phyloP scores from a whole-genome alignment of 2,113 vertebrate species.

The Tragulus kanchil region DNA sequence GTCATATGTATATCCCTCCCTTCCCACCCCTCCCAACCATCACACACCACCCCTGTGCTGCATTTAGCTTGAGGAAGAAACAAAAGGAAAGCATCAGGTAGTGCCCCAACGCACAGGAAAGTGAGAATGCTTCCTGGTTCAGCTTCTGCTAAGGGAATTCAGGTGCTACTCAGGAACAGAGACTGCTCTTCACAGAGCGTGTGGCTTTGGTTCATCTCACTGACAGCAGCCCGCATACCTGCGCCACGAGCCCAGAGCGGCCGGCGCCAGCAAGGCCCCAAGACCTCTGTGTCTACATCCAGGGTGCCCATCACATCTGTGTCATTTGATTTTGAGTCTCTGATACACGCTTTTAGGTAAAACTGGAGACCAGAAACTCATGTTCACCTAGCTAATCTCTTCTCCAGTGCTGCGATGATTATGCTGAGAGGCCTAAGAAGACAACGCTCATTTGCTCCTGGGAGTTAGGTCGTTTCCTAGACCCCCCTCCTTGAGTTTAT shows the following conservation, averaged over 20 bases:
- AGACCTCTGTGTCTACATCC: background rate
- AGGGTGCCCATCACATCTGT: background rate
- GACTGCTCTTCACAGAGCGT: background rate
- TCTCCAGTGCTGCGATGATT: background rate
- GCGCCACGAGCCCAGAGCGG: background rate
- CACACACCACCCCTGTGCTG: too few species aligned
- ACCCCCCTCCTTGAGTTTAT: background rate
- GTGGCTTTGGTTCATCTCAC: background rate
- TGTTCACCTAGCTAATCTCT: background rate
- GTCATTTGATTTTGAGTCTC: background rate
- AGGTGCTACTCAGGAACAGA: background rate
- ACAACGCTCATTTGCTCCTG: background rate
- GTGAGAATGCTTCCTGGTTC: constrained; percentile 2
- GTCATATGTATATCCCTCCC: too few species aligned
- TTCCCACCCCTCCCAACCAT: too few species aligned
- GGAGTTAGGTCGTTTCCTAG: background rate
- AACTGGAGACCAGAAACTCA: background rate
- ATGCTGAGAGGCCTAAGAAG: background rate
- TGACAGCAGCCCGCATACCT: background rate
- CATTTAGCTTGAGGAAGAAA: background rate
- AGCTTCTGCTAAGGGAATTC: background rate
- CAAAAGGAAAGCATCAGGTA: background rate
- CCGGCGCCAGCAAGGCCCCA: background rate
- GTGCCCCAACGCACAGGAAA: background rate
- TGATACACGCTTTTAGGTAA: background rate